These are phyloP conservation scores for Coptodon rendalli DNA, from an alignment of 2,113 vertebrate genomes.

Conservation along the genomic window DNA sequence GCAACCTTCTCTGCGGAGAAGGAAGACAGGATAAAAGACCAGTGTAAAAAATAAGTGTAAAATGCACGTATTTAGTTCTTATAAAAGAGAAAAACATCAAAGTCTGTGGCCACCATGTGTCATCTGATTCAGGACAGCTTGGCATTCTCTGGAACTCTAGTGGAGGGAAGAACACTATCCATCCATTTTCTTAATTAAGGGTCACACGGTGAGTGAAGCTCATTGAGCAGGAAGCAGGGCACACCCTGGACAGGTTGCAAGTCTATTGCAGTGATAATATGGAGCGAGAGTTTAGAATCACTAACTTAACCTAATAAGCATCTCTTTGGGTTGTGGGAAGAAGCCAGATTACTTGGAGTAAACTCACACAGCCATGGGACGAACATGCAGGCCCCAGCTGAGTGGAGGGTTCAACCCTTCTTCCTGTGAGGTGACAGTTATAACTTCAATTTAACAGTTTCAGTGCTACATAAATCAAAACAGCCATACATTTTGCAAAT, in stretches of 20 bases:
- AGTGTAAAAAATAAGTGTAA: neutral
- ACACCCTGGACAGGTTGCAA: neutral
- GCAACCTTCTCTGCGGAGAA: rapidly evolving
- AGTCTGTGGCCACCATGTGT: too few relatives aligned
- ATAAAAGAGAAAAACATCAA: neutral
- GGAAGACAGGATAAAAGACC: neutral
- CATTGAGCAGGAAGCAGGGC: neutral
- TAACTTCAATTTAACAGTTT: rapidly evolving
- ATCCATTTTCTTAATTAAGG: rapidly evolving
- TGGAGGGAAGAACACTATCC: neutral
- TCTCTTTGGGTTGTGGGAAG: neutral
- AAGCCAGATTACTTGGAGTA: neutral
- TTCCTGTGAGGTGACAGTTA: neutral
- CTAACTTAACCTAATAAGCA: neutral
- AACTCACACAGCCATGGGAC: rapidly evolving
- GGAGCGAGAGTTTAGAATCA: neutral
- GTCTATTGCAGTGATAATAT: neutral
- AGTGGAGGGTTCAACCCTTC: neutral
- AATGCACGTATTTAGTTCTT: rapidly evolving
- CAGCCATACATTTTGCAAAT: neutral
- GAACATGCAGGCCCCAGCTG: neutral
- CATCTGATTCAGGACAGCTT: rapidly evolving
- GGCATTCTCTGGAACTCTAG: neutral
- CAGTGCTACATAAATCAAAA: neutral
- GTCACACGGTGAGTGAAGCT: neutral